A percentile compares a stretch with the other conserved stretches of the same genome.
phyloP scores from a whole-genome alignment of 2,113 vertebrate genomes.

The Synchiropus splendidus region DNA sequence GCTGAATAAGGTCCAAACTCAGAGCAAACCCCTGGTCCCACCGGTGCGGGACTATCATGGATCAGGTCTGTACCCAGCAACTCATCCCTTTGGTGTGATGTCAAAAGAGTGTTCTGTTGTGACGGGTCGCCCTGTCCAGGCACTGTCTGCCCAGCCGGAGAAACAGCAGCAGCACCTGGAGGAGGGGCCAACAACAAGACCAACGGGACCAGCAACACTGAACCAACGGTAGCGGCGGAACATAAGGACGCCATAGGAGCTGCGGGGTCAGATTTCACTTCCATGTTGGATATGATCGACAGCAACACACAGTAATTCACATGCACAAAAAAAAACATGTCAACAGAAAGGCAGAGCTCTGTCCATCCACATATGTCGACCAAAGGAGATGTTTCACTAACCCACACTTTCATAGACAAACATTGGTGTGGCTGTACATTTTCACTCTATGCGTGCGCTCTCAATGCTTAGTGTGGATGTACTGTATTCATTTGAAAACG shows the following conservation, averaged over 20 bases:
- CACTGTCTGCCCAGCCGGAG: constrained; percentile 38
- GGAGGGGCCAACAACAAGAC: constrained; percentile 72
- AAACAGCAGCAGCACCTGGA: constrained; percentile 27
- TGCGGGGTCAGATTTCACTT: constrained; percentile 34
- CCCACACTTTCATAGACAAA: too few species aligned
- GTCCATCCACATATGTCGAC: too few species aligned
- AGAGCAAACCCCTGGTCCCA: constrained; percentile 85
- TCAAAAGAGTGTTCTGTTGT: constrained; percentile 4
- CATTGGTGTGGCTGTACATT: too few species aligned
- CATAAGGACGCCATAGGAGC: constrained; percentile 42
- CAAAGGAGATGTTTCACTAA: too few species aligned
- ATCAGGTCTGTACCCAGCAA: constrained; percentile 55
- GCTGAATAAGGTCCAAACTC: constrained; percentile 93
- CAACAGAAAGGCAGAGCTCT: too few species aligned
- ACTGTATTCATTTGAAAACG: too few species aligned
- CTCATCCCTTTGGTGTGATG: background rate
- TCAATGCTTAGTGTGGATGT: too few species aligned
- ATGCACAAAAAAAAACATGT: too few species aligned
- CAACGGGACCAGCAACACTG: constrained; percentile 35
- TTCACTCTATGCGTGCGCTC: too few species aligned
- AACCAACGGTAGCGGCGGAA: constrained; percentile 31
- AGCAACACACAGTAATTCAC: too few species aligned
- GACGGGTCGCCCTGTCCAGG: constrained; percentile 32
- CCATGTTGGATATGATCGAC: background rate
- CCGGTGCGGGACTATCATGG: constrained; percentile 78